Evolutionary conservation across 2,888 invertebrate species (phyloP).

Genomic region (Actias luna): DNA sequence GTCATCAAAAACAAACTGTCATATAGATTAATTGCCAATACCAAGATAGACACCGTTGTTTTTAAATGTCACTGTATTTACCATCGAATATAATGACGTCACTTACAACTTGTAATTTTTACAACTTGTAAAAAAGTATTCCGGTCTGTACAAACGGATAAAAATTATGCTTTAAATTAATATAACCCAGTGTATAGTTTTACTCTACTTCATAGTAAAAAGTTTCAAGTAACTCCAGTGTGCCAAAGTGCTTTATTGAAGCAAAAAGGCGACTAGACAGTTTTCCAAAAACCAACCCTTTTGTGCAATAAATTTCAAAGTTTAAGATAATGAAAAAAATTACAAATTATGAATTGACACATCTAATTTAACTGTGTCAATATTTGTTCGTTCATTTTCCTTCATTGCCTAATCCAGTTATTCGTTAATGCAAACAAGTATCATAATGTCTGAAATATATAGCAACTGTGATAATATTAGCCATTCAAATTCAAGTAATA

Average conservation of each 20-base stretch:
- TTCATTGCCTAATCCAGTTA: neutral
- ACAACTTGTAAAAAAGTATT: no score
- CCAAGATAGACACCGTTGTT: no score
- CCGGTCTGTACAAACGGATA: no score
- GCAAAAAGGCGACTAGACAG: neutral
- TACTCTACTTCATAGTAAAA: neutral
- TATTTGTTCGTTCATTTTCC: neutral
- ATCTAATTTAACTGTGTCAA: neutral
- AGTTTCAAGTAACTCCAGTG: neutral
- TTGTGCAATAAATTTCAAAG: neutral
- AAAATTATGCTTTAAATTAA: no score
- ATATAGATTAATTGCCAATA: no score
- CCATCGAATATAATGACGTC: no score
- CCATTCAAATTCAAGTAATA: neutral
- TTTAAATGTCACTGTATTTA: no score
- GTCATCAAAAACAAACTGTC: no score
- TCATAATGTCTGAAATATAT: neutral
- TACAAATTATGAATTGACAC: neutral
- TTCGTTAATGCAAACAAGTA: neutral
- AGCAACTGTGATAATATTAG: neutral
- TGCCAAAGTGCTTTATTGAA: neutral
- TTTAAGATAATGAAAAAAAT: neutral
- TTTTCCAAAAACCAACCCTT: neutral
- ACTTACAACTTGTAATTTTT: no score
- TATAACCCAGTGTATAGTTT: no score